Evolutionary conservation across 1,140 invertebrate species (phyloP).

Genomic region (Episyrphus balteatus): DNA sequence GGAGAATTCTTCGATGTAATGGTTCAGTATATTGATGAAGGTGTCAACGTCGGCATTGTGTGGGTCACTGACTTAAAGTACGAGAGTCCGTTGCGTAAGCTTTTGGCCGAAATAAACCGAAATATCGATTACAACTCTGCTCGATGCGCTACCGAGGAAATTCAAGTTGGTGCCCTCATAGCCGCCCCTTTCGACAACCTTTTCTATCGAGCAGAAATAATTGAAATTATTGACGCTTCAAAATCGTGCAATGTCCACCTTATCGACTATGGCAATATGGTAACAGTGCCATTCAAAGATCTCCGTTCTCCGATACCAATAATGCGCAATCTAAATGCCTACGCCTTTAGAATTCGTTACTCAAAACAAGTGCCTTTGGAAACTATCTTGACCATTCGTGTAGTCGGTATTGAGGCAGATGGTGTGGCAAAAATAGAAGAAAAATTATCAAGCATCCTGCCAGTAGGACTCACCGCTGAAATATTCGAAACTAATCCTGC

Average conservation of each 20-base stretch:
- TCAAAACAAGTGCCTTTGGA: neutral
- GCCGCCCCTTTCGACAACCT: conserved; percentile 2
- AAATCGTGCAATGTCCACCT: neutral
- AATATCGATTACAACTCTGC: neutral
- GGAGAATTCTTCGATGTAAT: conserved; percentile 3
- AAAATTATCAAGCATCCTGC: neutral
- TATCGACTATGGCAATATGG: conserved; percentile 6
- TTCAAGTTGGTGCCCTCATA: conserved; percentile 1
- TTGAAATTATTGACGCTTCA: neutral
- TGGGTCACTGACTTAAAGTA: conserved; percentile 5
- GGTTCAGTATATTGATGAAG: conserved; percentile 1
- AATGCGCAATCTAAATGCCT: conserved; percentile 5
- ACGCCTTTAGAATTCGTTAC: conserved; percentile 1
- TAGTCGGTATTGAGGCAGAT: neutral
- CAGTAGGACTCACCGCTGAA: neutral
- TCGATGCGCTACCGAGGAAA: neutral
- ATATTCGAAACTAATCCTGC: neutral
- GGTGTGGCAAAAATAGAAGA: neutral
- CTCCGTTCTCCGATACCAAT: neutral
- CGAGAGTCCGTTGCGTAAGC: neutral
- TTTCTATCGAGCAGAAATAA: conserved; percentile 2
- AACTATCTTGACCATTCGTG: neutral
- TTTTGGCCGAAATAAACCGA: conserved; percentile 3
- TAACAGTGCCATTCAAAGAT: neutral
- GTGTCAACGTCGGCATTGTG: neutral